These are phyloP conservation scores for Drosophila rellima DNA, from an alignment of 2,888 invertebrate genomes.

Conservation along the genomic window DNA sequence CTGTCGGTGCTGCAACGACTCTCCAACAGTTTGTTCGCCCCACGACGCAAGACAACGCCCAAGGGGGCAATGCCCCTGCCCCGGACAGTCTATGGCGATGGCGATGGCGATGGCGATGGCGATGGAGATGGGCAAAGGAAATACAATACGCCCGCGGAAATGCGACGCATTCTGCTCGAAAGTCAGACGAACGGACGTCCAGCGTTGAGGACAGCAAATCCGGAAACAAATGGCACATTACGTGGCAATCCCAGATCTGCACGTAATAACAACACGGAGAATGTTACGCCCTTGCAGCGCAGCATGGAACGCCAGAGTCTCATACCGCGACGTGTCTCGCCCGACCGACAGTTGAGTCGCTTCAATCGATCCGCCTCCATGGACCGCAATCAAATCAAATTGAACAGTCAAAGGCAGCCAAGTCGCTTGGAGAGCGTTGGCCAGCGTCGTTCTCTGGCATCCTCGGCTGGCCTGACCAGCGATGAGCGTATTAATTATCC, in stretches of 20 bases:
- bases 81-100: conserved; percentile 65
- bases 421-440: conserved; percentile 65
- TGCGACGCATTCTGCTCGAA: conserved; percentile 83
- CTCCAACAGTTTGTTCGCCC: conserved; percentile 83
- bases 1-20: conserved; percentile 84
- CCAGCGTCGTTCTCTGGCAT: conserved; percentile 50
- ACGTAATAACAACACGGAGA: conserved; percentile 2
- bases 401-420: conserved; percentile 6
- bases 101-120: conserved; percentile 51
- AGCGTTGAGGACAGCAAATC: conserved; percentile 25
- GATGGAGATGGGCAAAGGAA: conserved; percentile 19
- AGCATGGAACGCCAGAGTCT: conserved; percentile 79
- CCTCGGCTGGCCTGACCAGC: conserved; percentile 20
- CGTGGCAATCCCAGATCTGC: not conserved
- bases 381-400: conserved; percentile 81
- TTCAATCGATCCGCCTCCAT: conserved; percentile 81
- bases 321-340: conserved; percentile 75
- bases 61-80: conserved; percentile 78
- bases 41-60: conserved; percentile 84
- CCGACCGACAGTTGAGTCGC: conserved; percentile 51
- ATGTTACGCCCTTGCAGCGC: conserved; percentile 50
- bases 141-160: conserved; percentile 57
- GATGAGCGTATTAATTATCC: conserved; percentile 36
- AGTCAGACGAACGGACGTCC: conserved; percentile 70
- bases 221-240: not conserved